Conservation (phyloP, 2,113 vertebrate species). For the Cynoglossus semilaevis region DNA sequence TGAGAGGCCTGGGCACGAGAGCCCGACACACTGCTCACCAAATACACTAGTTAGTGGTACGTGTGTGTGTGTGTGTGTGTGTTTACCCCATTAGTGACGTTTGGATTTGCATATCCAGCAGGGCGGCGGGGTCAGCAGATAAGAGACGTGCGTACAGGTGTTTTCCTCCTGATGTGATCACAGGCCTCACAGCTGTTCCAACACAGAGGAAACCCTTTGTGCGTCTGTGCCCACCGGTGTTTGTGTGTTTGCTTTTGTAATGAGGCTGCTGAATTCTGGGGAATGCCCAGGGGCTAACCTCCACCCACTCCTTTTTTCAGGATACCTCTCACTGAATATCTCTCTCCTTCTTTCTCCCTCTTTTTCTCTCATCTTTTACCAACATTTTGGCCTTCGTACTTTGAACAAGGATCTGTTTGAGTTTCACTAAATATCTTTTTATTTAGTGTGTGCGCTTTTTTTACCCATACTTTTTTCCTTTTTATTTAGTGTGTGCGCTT, state of each 20-base stretch:
- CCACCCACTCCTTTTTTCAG: conserved; percentile 60
- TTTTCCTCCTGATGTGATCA: conserved; percentile 43
- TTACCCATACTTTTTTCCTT: neutral
- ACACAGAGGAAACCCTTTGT: conserved; percentile 58
- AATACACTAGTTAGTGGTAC: conserved; percentile 1
- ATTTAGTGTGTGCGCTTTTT: neutral
- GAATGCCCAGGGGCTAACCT: conserved; percentile 68
- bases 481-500: neutral
- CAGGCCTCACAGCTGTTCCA: conserved; percentile 57
- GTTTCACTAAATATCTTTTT: neutral
- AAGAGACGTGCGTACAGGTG: conserved; percentile 34
- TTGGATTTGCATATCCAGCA: neutral
- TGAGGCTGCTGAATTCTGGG: conserved; percentile 62
- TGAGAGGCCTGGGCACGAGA: neutral
- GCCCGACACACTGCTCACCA: neutral
- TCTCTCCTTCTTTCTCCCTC: neutral
- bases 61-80: neutral
- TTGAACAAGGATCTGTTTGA: no score
- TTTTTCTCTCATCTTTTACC: neutral
- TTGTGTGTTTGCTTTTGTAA: conserved; percentile 66
- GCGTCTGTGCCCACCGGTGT: conserved; percentile 31
- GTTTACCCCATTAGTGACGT: neutral
- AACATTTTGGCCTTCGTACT: no score
- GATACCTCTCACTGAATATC: conserved; percentile 45
- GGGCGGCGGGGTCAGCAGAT: conserved; percentile 4